Evolutionary conservation across 2,113 vertebrate species (phyloP), one percentile per base, ranked within the genome.

Genomic region (cattle (Bos taurus)): DNA sequence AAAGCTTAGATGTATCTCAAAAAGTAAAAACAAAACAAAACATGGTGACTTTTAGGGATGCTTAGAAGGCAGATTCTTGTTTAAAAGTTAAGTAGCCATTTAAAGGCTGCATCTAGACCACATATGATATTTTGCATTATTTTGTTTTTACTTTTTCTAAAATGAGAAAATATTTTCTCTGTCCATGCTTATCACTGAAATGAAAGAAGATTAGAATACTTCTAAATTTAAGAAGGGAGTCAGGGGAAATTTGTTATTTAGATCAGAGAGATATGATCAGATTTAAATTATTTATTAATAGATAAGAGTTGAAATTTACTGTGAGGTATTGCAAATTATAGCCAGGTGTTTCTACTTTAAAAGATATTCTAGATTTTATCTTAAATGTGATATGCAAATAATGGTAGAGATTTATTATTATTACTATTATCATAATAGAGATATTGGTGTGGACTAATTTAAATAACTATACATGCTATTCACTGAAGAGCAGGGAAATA

Each of bases 201-300:
- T 60, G 78, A 97, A 85, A 43, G 43, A 80, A 84, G 25, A 88
- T 92, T 82, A 81, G 40, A 95, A 95, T 17, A 4, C 43, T 91
- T 95, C 59, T 84, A 95, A 57, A 93, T 26, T 96, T 83, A 90
- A 83, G n/a, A 74, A 64, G 6, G 28, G 9, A 93, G 16, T 84
- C 88, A 33, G 43, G 14, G 19, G 8, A 54, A 81, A 93, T 90
- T 82, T 96, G 81, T 85, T 97, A 96, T 96, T 96, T 95, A 92
- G 43, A 97, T 97, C 19, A 96, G 74, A 64, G 36, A 94, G 85
- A 91, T 96, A 89, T 82, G 80, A 97, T 97, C 81, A 95, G 43
- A 89, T 96, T 96, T 83, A 90, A 97, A 95, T 97, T 97, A 97
- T 89, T 95, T 60, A 96, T 86, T 90, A 94, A 80, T 59, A 97